Evolutionary conservation across 2,113 vertebrate genomes (phyloP), one percentile per base, ranked within the genome.

Genomic region (Castor canadensis): DNA sequence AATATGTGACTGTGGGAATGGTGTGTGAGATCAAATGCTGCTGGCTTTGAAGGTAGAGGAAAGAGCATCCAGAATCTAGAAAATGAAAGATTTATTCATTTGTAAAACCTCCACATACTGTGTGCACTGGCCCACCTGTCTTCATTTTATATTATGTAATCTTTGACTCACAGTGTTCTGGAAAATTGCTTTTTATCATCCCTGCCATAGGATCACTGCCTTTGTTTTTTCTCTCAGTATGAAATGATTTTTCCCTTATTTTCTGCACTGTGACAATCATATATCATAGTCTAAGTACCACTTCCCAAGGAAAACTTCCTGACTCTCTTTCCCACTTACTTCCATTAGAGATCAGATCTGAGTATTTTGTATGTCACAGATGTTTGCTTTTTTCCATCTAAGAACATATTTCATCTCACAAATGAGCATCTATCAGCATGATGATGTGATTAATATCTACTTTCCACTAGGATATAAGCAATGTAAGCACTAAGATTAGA

Each of bases 241-340:
- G 20, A 82, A 66, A 20, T 15, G 3, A 0, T 67, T 58, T 58
- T 71, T 64, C 15, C 6, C 15, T 60, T 20, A 5, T 40, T 87
- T 38, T 17, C 4, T 62, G 4, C 1, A 54, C 66, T 26, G 6
- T 30, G 28, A 52, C 9, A 43, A 47, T 58, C 12, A 3, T 62
- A 19, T n/a, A 88, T 60, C 54, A 30, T 9, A 80, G 24, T 12
- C 49, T n/a, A 47, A 58, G 16, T 35, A 49, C 45, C n/a, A 73
- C 30, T 60, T 71, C 28, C 9, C 20, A 24, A 32, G 47, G 7
- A n/a, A n/a, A 73, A 40, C 4, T 5, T 76, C 26, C 7, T n/a
- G 82, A 1, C 13, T 9, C 10, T 0, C 17, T 0, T 28, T 35
- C 15, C 35, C 30, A 69, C 7, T 49, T 0, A 28, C 28, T 52